phyloP scores from a whole-genome alignment of 2,113 vertebrate genomes.

The Poecile atricapillus region DNA sequence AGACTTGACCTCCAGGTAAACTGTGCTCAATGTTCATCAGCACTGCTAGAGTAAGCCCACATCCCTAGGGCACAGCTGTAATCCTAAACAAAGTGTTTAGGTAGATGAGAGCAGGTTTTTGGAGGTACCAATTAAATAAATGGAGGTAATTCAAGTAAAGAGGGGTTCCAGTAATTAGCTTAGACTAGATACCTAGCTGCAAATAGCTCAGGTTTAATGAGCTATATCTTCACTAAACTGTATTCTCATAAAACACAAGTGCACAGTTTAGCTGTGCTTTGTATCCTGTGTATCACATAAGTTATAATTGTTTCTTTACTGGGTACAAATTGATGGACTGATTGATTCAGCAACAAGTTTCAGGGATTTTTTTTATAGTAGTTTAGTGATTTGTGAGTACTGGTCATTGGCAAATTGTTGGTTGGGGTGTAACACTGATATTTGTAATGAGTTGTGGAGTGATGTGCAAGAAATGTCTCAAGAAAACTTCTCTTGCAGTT shows the following conservation, averaged over 20 bases:
- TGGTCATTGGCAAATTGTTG: not conserved
- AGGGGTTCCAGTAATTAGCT: not conserved
- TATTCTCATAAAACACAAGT: not conserved
- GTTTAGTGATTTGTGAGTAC: not conserved
- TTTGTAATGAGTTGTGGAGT: not conserved
- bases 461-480: not conserved
- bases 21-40: accelerated
- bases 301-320: not conserved
- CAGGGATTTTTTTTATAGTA: not conserved
- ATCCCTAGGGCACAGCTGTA: not conserved
- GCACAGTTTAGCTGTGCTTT: not conserved
- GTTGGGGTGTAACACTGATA: not conserved
- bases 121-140: not conserved
- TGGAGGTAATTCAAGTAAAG: not conserved
- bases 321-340: not conserved
- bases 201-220: not conserved
- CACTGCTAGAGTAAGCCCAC: not conserved
- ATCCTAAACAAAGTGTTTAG: not conserved
- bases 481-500: not conserved
- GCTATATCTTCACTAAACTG: not conserved
- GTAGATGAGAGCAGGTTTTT: not conserved
- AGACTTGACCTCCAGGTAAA: not conserved
- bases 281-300: not conserved
- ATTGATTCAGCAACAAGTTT: not conserved
- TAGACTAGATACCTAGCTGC: not conserved